Evolutionary conservation across 2,888 invertebrate genomes (phyloP), one percentile per base, ranked within the genome.

Genomic region (Holacanthella duospinosa): DNA sequence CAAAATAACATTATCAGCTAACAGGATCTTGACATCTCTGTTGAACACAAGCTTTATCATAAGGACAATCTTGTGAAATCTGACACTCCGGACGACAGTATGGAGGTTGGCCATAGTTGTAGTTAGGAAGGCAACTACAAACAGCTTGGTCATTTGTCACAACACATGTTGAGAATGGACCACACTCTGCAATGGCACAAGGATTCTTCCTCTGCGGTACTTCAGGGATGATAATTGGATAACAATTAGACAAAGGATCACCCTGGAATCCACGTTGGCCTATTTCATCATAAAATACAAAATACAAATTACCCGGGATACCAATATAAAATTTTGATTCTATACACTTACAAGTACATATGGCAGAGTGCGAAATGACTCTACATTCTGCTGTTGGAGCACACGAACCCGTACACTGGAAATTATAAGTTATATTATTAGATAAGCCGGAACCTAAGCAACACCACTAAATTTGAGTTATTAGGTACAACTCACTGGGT

Each of bases 101-200:
- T 21, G 69, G 69, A 29, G 89, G 88, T 76, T 87, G 86, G 65
- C 89, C 89, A 21, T 48, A 48, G 70, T 84, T 83, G 75, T 85
- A 84, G 67, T 84, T 85, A 56, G 84, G 81, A 58, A 82, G 78
- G 74, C 88, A 88, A 65, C 81, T 80, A 53, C 69, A 72, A 0
- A 65, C 55, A 1, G 66, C 66, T 54, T 69, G 68, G 28, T 73
- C 74, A 54, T 75, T 74, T 64, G 71, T 64, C 19, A 69, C 68
- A 62, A 75, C 74, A 68, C 82, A 82, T 64, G 78, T 74, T 16
- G 82, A 77, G 74, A 87, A 86, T 2, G 84, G 79, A 29, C 89
- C 89, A 74, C 89, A 89, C 1, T 88, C 87, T 59, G 84, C 84
- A 54, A 89, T 88, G 72, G 65, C 64, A 62, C 75, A 75, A 4